These are phyloP conservation scores for Andrena camellia DNA, from an alignment of 2,888 invertebrate species.

Conservation along the genomic window DNA sequence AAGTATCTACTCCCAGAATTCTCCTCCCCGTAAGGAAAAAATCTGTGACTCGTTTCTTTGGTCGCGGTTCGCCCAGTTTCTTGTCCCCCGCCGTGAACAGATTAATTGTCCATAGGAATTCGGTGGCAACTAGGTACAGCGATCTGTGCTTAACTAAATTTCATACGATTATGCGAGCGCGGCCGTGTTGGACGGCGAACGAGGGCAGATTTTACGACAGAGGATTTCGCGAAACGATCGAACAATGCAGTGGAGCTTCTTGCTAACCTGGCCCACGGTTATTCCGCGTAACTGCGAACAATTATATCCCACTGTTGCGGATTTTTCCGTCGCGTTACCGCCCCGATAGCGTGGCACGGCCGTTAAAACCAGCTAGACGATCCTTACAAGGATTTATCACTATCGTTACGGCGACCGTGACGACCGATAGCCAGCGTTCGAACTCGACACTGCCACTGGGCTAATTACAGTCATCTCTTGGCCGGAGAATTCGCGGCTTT, in stretches of 20 bases:
- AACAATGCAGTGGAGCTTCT: constrained; percentile 54
- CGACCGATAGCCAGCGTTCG: constrained; percentile 47
- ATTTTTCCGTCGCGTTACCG: constrained; percentile 67
- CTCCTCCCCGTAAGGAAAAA: background rate
- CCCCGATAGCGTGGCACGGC: constrained; percentile 58
- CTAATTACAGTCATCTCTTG: constrained; percentile 48
- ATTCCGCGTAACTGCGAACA: constrained; percentile 68
- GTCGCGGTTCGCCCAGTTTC: background rate
- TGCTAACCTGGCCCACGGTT: constrained; percentile 59
- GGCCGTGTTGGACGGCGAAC: constrained; percentile 21
- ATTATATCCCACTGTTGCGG: constrained; percentile 68
- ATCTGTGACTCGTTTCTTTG: background rate
- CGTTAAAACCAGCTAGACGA: constrained; percentile 64
- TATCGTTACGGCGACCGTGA: constrained; percentile 60
- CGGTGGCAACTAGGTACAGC: constrained; percentile 17
- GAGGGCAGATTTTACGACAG: constrained; percentile 59
- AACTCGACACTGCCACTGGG: constrained; percentile 43
- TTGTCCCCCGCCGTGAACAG: background rate
- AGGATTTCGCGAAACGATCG: constrained; percentile 68
- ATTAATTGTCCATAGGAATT: constrained; percentile 27
- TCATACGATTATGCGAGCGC: constrained; percentile 42
- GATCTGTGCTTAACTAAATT: constrained; percentile 41
- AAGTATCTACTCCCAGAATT: too few species aligned
- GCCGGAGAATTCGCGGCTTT: constrained; percentile 32
- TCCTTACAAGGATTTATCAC: constrained; percentile 69